Percentiles rank a stretch among this genome's conserved stretches.
phyloP scores from a whole-genome alignment of 2,113 vertebrate genomes.

The Sylvia atricapilla region DNA sequence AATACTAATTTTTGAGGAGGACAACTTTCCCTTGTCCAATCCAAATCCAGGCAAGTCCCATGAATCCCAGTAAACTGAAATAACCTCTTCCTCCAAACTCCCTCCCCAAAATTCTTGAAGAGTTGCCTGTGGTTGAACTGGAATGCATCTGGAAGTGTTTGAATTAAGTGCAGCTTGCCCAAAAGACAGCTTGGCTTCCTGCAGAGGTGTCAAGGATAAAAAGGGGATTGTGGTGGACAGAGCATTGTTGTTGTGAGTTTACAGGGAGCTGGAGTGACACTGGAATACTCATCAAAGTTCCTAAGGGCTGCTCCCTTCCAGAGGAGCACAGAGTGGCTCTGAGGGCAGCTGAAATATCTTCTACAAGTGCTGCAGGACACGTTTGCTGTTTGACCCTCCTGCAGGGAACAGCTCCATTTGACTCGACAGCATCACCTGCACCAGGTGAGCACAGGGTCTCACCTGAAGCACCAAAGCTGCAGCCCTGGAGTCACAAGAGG shows the following conservation, averaged over 20 bases:
- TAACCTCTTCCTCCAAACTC: constrained; percentile 18
- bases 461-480: background rate
- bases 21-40: background rate
- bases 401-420: background rate
- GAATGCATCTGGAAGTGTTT: background rate
- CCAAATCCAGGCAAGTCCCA: background rate
- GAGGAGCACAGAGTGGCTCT: constrained; percentile 23
- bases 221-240: background rate
- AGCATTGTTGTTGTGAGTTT: background rate
- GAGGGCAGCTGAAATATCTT: constrained; percentile 44
- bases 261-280: background rate
- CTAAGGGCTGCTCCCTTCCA: constrained; percentile 36
- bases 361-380: background rate
- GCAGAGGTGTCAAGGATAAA: constrained; percentile 14
- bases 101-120: constrained; percentile 32
- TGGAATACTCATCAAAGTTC: constrained; percentile 57
- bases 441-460: background rate
- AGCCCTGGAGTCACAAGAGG: background rate
- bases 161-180: background rate
- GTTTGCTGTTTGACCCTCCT: background rate
- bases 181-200: constrained; percentile 32
- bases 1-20: background rate
- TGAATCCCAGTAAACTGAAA: constrained; percentile 33
- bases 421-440: background rate
- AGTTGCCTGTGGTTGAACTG: background rate